Evolutionary conservation across 2,888 invertebrate genomes (phyloP), one percentile per base, ranked within the genome.

Genomic region (Catocala fraxini): DNA sequence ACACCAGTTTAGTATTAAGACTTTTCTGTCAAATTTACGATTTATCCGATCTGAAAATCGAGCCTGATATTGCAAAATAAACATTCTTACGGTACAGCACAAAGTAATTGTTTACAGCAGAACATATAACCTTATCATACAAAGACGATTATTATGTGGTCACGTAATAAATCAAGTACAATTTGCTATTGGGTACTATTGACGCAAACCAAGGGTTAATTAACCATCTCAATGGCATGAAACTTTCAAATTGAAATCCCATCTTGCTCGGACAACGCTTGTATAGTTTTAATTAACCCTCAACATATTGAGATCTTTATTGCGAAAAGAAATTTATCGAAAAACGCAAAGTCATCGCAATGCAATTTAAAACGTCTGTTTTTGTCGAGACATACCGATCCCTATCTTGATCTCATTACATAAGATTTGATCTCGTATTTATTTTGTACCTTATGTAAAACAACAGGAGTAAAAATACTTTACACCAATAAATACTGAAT

Each of bases 351-450:
- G 89, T 91, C 91, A 91, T 86, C 72, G 81, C 63, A 72, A 58
- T 86, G 90, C 89, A 90, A 91, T 91, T 91, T 91, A 89, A 88
- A 89, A 77, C 72, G 84, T 82, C 85, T 81, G 86, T 82, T 81
- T 84, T 80, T 72, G 72, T 53, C 75, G 78, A 77, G 80, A 78
- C 81, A 73, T 53, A 63, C 71, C 69, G 90, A 90, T 90, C 79
- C 73, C 77, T 86, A 91, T 91, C 90, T 82, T 63, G 68, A 69
- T 73, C 65, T 74, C 76, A 83, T 90, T 89, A 86, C 84, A 82
- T 87, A 88, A 89, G 73, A 59, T 80, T 79, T 79, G 75, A 71
- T 82, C 56, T 73, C 51, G 56, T 60, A 61, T 73, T 65, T 69
- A 67, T 54, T 63, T 12, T 51, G 58, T 51, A 55, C 61, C 56